Evolutionary conservation across 2,888 invertebrate species (phyloP), one percentile per base, ranked within the genome.

Genomic region (Lithosia quadra): DNA sequence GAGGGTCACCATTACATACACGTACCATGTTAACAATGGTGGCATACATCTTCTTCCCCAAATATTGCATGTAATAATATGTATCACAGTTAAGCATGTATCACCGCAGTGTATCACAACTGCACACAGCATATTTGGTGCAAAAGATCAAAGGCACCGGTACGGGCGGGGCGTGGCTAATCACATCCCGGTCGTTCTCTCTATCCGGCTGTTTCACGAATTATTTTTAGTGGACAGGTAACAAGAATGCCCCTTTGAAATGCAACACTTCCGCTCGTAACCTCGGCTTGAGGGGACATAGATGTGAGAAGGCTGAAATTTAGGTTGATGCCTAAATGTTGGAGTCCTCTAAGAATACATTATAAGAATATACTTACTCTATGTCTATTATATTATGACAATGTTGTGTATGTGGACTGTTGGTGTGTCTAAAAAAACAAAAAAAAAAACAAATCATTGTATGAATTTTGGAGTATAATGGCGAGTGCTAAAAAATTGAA

Each of bases 201-300:
- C 86, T 84, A 86, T 86, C 87, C 87, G 86, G 86, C 83, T 81
- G 84, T 84, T 83, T 77, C 84, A 80, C 77, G 79, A 75, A 78
- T 78, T 93, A 92, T 93, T 90, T 93, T 92, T 93, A 92, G 91
- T 87, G 83, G 80, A 92, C 94, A 94, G 94, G 94, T 94, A 94
- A 93, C 93, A 91, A 92, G 93, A 93, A 93, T 93, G 92, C 91
- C 85, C 88, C 94, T 94, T 94, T 94, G 94, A 94, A 93, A 94
- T 88, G 85, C 86, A 87, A 94, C 91, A 93, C 93, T 94, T 94
- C 94, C 94, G 94, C 90, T 91, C 92, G 88, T 92, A 92, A 91
- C 88, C 80, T 79, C 85, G 83, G 83, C 79, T 82, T 80, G 70
- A 71, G 77, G 76, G 71, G 66, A 58, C 86, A 84, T 71, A 87